Conservation (phyloP, 2,888 invertebrate genomes). For the Mythimna vitellina region DNA sequence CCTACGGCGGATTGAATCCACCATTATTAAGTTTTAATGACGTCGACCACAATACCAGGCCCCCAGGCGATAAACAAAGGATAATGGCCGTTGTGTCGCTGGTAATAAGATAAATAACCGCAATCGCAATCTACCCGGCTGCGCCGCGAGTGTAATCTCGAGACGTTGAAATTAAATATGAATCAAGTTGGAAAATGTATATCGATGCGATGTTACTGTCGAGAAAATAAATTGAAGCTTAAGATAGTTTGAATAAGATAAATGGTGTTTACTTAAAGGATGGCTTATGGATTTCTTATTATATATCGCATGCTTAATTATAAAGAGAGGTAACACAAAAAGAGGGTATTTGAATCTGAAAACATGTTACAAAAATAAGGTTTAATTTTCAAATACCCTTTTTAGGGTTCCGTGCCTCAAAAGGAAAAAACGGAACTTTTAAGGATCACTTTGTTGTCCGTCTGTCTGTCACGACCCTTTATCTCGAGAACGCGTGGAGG, state of each 20-base stretch:
- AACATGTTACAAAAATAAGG: too few species aligned
- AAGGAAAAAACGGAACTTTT: too few species aligned
- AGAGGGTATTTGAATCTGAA: too few species aligned
- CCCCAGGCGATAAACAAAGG: constrained; percentile 82
- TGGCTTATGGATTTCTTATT: not conserved
- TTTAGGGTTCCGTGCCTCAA: too few species aligned
- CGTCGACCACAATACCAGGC: constrained; percentile 78
- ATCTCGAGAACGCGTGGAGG: too few species aligned
- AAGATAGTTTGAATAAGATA: constrained; percentile 54
- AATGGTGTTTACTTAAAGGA: constrained; percentile 22
- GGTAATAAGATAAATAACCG: constrained; percentile 83
- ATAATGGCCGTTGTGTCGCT: constrained; percentile 81
- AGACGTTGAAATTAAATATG: constrained; percentile 75
- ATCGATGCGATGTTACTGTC: constrained; percentile 51
- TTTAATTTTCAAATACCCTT: too few species aligned
- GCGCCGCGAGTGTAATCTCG: constrained; percentile 72
- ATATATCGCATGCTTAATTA: too few species aligned
- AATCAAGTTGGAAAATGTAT: constrained; percentile 72
- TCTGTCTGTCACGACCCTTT: too few species aligned
- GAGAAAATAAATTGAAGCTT: constrained; percentile 62
- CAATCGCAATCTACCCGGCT: constrained; percentile 69
- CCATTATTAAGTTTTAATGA: constrained; percentile 89
- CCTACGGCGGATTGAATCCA: constrained; percentile 79
- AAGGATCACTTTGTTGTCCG: too few species aligned
- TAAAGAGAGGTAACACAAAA: too few species aligned